These are phyloP conservation scores for Morone chrysops DNA, from an alignment of 2,113 vertebrate genomes.

Conservation along the genomic window DNA sequence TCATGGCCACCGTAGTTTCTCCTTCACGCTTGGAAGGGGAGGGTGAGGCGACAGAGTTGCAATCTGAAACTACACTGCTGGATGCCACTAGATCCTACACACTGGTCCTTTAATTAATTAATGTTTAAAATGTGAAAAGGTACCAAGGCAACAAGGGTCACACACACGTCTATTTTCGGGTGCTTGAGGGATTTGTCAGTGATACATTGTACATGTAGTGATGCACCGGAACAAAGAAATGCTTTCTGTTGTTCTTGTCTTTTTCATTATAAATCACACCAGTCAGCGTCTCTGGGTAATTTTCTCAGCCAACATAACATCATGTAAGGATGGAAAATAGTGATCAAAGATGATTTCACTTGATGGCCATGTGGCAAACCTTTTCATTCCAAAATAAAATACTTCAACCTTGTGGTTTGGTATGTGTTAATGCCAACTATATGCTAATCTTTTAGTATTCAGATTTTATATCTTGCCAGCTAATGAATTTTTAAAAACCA, in stretches of 20 bases:
- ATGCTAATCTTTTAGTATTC: not conserved
- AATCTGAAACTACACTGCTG: too few relatives aligned
- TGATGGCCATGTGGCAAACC: not conserved
- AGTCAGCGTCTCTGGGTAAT: not conserved
- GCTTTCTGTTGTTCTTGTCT: not conserved
- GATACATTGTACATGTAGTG: not conserved
- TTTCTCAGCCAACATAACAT: not conserved
- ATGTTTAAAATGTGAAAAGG: not conserved
- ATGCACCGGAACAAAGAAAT: not conserved
- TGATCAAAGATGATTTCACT: constrained; percentile 11
- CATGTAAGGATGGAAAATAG: not conserved
- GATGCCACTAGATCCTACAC: too few relatives aligned
- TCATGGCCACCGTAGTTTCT: too few relatives aligned
- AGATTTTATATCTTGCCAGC: constrained; percentile 4
- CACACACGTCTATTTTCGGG: not conserved
- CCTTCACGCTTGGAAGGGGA: too few relatives aligned
- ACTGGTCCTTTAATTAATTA: not conserved
- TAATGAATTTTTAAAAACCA: not conserved
- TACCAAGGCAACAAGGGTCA: not conserved
- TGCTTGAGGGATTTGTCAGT: not conserved
- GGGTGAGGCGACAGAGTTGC: too few relatives aligned
- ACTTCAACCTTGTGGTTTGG: not conserved
- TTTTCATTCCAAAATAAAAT: not conserved
- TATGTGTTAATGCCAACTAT: not conserved
- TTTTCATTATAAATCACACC: not conserved